Evolutionary conservation across 2,113 vertebrate genomes (phyloP).

Genomic region (Monarcha castaneiventris): DNA sequence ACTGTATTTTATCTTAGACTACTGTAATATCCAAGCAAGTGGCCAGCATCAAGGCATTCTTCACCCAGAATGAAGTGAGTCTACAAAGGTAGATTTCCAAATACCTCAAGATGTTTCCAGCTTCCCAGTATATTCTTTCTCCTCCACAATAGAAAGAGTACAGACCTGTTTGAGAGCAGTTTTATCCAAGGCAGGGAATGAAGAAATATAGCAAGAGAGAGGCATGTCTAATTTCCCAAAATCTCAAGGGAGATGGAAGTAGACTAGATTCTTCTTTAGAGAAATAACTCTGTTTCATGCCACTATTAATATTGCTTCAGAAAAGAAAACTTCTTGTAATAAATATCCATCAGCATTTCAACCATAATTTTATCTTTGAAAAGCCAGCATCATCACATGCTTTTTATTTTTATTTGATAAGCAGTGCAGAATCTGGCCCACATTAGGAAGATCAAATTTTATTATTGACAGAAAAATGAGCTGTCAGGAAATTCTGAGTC

Average conservation of each 20-base stretch:
- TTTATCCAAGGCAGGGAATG: neutral
- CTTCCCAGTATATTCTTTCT: neutral
- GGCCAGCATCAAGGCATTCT: neutral
- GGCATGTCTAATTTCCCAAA: neutral
- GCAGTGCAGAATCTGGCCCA: neutral
- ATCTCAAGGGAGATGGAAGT: neutral
- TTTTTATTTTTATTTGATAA: neutral
- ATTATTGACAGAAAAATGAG: neutral
- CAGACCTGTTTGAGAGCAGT: neutral
- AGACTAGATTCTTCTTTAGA: neutral
- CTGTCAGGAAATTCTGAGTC: neutral
- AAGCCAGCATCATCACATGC: neutral
- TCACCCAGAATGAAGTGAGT: neutral
- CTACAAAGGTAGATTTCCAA: neutral
- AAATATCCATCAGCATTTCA: neutral
- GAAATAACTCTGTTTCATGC: neutral
- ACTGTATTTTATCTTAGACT: neutral
- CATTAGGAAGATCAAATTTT: neutral
- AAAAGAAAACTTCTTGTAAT: neutral
- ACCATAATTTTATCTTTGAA: neutral
- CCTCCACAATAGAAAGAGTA: neutral
- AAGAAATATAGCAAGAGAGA: neutral
- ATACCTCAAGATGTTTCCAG: neutral
- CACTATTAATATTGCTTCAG: neutral
- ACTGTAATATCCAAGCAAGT: neutral